Evolutionary conservation across 2,113 vertebrate genomes (phyloP).

Genomic region (Bujurquina vittata): DNA sequence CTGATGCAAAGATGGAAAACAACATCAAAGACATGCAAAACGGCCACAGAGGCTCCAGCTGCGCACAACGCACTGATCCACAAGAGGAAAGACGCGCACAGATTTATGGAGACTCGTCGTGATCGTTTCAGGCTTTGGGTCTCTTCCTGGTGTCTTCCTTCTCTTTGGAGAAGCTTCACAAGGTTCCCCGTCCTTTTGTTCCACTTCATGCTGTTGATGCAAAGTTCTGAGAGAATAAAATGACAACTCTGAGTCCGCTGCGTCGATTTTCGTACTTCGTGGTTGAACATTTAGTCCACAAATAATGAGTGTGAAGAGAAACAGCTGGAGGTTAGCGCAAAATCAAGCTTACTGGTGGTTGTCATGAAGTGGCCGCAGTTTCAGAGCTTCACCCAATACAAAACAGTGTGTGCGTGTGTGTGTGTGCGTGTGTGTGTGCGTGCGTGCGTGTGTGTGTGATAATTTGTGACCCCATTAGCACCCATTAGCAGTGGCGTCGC

Average conservation of each 20-base stretch:
- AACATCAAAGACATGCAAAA: not conserved
- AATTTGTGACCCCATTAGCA: constrained; percentile 24
- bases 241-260: not conserved
- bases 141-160: too few relatives aligned
- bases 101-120: too few relatives aligned
- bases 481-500: not conserved
- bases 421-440: not conserved
- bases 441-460: too few relatives aligned
- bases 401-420: too few relatives aligned
- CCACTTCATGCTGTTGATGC: too few relatives aligned
- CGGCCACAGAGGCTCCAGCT: not conserved
- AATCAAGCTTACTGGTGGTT: not conserved
- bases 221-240: too few relatives aligned
- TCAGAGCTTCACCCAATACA: not conserved
- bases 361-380: not conserved
- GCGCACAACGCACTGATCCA: not conserved
- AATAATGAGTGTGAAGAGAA: too few relatives aligned
- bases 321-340: not conserved
- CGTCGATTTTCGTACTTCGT: not conserved
- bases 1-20: not conserved
- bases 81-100: too few relatives aligned
- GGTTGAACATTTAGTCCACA: not conserved
- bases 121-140: too few relatives aligned
- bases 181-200: too few relatives aligned
- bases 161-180: too few relatives aligned